Evolutionary conservation across 1,140 invertebrate genomes (phyloP).

Genomic region (Lordiphosa collinella): DNA sequence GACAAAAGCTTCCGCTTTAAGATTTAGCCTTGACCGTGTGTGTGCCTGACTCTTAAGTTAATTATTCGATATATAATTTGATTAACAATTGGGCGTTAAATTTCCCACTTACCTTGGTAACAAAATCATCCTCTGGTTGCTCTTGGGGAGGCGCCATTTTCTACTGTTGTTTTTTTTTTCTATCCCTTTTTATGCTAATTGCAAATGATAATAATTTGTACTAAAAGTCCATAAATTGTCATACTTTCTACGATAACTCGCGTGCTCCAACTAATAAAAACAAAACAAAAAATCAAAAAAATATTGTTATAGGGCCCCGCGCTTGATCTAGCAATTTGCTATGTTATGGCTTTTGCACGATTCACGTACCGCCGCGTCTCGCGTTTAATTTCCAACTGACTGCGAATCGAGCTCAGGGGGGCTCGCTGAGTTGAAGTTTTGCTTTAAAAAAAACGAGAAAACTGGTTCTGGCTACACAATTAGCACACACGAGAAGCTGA

Average conservation of each 20-base stretch:
- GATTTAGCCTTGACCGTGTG: background rate
- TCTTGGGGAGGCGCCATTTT: constrained; percentile 55
- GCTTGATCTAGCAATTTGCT: constrained; percentile 24
- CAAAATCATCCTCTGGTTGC: constrained; percentile 58
- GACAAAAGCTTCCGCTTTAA: too few relatives aligned
- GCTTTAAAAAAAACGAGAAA: background rate
- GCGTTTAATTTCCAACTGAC: constrained; percentile 58
- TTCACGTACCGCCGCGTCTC: constrained; percentile 44
- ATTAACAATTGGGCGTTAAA: constrained; percentile 2
- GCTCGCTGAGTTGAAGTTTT: background rate
- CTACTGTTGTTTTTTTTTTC: too few relatives aligned
- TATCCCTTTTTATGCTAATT: constrained; percentile 23
- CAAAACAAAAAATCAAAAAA: constrained; percentile 13
- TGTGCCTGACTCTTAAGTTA: too few relatives aligned
- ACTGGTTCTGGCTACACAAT: constrained; percentile 37
- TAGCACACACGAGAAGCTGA: constrained; percentile 5
- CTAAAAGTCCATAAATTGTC: constrained; percentile 66
- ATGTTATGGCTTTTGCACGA: constrained; percentile 7
- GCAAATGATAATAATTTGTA: constrained; percentile 66
- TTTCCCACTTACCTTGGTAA: constrained; percentile 48
- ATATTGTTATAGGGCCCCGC: constrained; percentile 10
- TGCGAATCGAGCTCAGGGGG: background rate
- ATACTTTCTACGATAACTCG: constrained; percentile 30
- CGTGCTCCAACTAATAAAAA: constrained; percentile 24
- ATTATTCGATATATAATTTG: background rate